phyloP scores from a whole-genome alignment of 2,888 invertebrate genomes.

The Drosophila buzzatii region DNA sequence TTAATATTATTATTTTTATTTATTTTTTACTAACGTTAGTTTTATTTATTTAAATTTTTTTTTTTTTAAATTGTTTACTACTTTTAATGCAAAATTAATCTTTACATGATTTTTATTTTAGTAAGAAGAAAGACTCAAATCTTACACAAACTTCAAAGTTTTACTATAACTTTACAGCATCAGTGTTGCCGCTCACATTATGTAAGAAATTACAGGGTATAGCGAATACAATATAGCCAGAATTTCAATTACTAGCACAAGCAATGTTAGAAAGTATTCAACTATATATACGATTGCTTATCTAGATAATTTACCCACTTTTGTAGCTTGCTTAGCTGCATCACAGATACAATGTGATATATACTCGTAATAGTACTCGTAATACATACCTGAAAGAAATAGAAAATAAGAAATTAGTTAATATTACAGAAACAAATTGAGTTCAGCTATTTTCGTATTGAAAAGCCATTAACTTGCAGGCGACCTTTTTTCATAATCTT shows the following conservation, averaged over 20 bases:
- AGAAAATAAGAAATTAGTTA: neutral
- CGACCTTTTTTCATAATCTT: constrained; percentile 1
- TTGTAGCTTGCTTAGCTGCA: neutral
- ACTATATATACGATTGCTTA: neutral
- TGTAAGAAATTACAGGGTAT: neutral
- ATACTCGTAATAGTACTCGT: too few relatives aligned
- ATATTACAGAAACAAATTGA: neutral
- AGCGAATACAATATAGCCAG: neutral
- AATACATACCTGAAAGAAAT: constrained; percentile 7
- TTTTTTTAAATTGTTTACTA: neutral
- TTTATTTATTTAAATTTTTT: neutral
- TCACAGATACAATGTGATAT: neutral
- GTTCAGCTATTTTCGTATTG: neutral
- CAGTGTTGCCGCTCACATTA: neutral
- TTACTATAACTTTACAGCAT: neutral
- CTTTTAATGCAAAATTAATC: too few relatives aligned
- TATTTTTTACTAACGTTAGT: too few relatives aligned
- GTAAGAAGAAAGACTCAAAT: too few relatives aligned
- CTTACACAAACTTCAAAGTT: neutral
- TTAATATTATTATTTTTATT: neutral
- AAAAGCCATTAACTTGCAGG: neutral
- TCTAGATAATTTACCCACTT: neutral
- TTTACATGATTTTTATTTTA: too few relatives aligned
- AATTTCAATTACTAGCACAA: neutral
- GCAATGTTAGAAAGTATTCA: neutral